Conservation (phyloP, 2,888 invertebrate species). For the Cremastobaeus sp. region DNA sequence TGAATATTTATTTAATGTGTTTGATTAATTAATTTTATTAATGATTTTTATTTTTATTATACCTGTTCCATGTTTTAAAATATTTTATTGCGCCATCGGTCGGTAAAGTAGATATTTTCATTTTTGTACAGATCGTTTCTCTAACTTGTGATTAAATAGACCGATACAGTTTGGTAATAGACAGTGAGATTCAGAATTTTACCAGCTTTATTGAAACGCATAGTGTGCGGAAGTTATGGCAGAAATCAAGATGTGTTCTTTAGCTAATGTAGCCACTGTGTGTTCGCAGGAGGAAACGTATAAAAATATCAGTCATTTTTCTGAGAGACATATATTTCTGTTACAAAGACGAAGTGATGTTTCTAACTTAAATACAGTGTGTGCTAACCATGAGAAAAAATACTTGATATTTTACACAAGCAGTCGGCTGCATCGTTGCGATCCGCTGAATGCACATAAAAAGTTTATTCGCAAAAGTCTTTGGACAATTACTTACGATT, state of each 20-base stretch:
- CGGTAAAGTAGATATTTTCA: constrained; percentile 4
- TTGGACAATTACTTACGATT: constrained; percentile 8
- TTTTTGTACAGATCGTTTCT: background rate
- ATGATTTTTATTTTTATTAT: background rate
- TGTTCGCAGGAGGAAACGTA: constrained; percentile 4
- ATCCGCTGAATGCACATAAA: constrained; percentile 4
- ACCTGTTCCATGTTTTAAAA: constrained; percentile 2
- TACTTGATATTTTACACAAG: constrained; percentile 2
- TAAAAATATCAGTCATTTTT: constrained; percentile 4
- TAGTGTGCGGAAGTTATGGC: background rate
- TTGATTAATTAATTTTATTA: background rate
- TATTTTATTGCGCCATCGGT: background rate
- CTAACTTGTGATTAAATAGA: constrained; percentile 6
- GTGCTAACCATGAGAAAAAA: constrained; percentile 4
- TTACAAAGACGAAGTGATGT: constrained; percentile 8
- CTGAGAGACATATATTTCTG: constrained; percentile 5
- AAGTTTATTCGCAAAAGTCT: constrained; percentile 1
- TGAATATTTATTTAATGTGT: background rate
- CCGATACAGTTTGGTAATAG: constrained; percentile 3
- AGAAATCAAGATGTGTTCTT: constrained; percentile 3
- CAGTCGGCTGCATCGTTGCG: constrained; percentile 2
- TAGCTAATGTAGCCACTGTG: background rate
- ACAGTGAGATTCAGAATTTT: constrained; percentile 1
- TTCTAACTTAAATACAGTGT: constrained; percentile 5
- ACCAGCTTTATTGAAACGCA: constrained; percentile 5